Conservation (phyloP, 2,113 vertebrate genomes). For the Rutilus rutilus region DNA sequence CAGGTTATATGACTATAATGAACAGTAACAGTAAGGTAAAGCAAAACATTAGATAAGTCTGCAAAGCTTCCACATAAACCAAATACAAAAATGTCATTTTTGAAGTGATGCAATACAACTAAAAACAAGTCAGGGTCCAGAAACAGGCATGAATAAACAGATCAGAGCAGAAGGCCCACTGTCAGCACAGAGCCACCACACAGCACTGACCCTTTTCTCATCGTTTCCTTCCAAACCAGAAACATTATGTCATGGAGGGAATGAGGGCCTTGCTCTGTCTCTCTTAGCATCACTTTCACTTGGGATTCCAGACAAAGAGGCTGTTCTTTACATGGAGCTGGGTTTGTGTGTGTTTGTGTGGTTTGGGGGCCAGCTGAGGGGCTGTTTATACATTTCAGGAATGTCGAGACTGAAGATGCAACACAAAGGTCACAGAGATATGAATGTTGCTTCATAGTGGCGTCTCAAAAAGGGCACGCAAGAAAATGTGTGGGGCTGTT, state of each 20-base stretch:
- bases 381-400: conserved; percentile 50
- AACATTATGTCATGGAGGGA: conserved; percentile 43
- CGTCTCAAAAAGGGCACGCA: neutral
- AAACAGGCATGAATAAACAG: conserved; percentile 23
- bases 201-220: conserved; percentile 4
- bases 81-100: neutral
- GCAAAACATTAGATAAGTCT: neutral
- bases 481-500: neutral
- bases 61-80: neutral
- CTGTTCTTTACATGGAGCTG: conserved; percentile 36
- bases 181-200: neutral
- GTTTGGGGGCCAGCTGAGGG: conserved; percentile 33
- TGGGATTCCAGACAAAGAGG: conserved; percentile 16
- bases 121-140: conserved; percentile 23
- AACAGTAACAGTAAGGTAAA: neutral
- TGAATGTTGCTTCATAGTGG: conserved; percentile 1
- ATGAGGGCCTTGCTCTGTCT: conserved; percentile 44
- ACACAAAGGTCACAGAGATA: conserved; percentile 43
- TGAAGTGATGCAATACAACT: neutral
- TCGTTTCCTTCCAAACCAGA: conserved; percentile 1
- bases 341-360: conserved; percentile 30
- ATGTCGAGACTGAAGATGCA: conserved; percentile 51
- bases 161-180: neutral
- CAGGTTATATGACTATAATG: neutral
- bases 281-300: conserved; percentile 35